Evolutionary conservation across 2,888 invertebrate species (phyloP).

Genomic region (Chalcis sispes): DNA sequence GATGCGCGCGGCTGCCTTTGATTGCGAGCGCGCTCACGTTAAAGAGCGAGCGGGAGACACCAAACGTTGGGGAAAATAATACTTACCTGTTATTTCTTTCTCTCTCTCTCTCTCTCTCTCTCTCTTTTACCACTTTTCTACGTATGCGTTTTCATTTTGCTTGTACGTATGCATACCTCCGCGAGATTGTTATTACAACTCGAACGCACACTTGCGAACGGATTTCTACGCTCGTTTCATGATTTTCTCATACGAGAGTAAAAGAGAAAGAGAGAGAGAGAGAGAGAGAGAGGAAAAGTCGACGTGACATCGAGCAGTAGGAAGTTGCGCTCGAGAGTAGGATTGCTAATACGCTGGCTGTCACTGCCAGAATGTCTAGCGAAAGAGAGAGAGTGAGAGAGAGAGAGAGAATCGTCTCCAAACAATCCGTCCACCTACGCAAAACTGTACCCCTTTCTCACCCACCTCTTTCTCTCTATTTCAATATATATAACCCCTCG

Average conservation of each 20-base stretch:
- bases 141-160: slow-evolving; percentile 28
- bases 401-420: slow-evolving; percentile 11
- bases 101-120: too few species aligned
- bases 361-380: slow-evolving; percentile 59
- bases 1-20: slow-evolving; percentile 39
- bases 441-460: slow-evolving; percentile 2
- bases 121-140: too few species aligned
- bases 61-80: too few species aligned
- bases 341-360: slow-evolving; percentile 69
- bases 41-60: too few species aligned
- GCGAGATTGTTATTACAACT: slow-evolving; percentile 56
- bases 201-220: slow-evolving; percentile 13
- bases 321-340: slow-evolving; percentile 55
- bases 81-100: too few species aligned
- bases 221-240: not conserved
- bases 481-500: too few species aligned
- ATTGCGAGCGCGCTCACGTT: slow-evolving; percentile 35
- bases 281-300: not conserved
- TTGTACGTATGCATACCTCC: slow-evolving; percentile 59
- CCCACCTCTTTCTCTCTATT: too few species aligned
- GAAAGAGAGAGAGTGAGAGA: not conserved
- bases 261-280: not conserved
- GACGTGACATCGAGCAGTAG: slow-evolving; percentile 16
- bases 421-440: slow-evolving; percentile 28
- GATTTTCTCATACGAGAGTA: not conserved